Base-by-base conservation (phyloP, 2,888 invertebrate genomes). In the Calliphora vomitoria region DNA sequence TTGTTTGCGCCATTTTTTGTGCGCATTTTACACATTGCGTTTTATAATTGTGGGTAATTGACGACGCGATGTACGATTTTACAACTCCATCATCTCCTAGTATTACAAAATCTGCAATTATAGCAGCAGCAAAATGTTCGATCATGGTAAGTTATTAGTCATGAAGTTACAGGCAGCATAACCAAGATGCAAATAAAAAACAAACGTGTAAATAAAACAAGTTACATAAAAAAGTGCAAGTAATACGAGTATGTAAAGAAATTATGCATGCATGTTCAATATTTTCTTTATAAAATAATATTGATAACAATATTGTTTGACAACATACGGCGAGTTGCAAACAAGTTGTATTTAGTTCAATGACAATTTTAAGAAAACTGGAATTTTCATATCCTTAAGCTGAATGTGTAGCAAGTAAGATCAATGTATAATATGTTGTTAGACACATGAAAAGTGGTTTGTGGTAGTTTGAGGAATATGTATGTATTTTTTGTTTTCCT, bases 221-320 rank as follows among this genome's bases (percentile, higher is more conserved):
- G 85, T 85, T 87, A 31, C 79, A 11, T 44, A 44, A 44, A 87
- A 87, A 84, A 84, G 66, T 82, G 85, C 68, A 76, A 85, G 85
- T 85, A 38, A 69, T n/a, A 13, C 0, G 25, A 25, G 25, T 25
- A 44, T 74, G 44, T 50, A 68, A 76, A 81, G 69, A 82, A 82
- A 82, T 69, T 82, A 60, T 44, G 3, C 58, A 58, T 58, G 3
- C 11, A 8, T 44, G 25, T 58, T 25, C 11, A 58, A 25, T 41
- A 11, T 20, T 35, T 38, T 31, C 11, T 13, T 47, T 53, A 60
- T 10, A 55, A 6, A 18, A 55, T 41, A 11, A 38, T 35, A 18
- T 35, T 35, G 35, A 55, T 58, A 72, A 72, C 74, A 60, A 41
- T 50, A 50, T 71, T n/a, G 41, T 41, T 44, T 8, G 18, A 8